phyloP scores from a whole-genome alignment of 30 jellyfish, hydroid and myxozoan species.

The Aurelia sp. region DNA sequence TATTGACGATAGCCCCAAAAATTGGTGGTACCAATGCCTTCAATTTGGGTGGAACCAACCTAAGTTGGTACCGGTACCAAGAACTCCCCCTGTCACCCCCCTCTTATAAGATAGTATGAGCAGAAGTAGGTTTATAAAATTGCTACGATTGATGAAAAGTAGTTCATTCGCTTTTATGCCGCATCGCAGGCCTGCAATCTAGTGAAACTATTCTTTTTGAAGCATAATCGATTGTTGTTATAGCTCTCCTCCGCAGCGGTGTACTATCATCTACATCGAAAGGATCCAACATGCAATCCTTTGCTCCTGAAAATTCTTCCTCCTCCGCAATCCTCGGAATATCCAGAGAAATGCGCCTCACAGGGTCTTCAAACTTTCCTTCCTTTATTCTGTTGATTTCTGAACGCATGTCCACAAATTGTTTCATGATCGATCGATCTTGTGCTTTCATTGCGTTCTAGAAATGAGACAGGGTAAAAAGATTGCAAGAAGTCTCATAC shows the following conservation, averaged over 20 bases:
- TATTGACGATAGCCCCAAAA: no score
- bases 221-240: constrained; percentile 24
- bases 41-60: no score
- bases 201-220: not conserved
- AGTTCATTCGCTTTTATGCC: no score
- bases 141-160: no score
- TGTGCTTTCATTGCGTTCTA: constrained; percentile 38
- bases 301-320: constrained; percentile 25
- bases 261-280: constrained; percentile 39
- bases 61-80: no score
- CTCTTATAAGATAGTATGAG: no score
- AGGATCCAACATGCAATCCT: constrained; percentile 52
- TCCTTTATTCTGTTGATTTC: constrained; percentile 33
- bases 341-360: constrained; percentile 43
- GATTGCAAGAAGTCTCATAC: not conserved
- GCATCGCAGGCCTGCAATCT: no score
- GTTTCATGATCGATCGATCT: constrained; percentile 41
- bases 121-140: no score
- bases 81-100: no score
- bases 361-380: not conserved
- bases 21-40: no score
- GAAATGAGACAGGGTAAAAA: not conserved
- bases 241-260: constrained; percentile 52
- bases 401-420: constrained; percentile 33
- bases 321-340: constrained; percentile 45